Percentiles rank a stretch among this genome's conserved stretches.
phyloP scores from a whole-genome alignment of 2,113 vertebrate genomes.

The Tragulus kanchil region DNA sequence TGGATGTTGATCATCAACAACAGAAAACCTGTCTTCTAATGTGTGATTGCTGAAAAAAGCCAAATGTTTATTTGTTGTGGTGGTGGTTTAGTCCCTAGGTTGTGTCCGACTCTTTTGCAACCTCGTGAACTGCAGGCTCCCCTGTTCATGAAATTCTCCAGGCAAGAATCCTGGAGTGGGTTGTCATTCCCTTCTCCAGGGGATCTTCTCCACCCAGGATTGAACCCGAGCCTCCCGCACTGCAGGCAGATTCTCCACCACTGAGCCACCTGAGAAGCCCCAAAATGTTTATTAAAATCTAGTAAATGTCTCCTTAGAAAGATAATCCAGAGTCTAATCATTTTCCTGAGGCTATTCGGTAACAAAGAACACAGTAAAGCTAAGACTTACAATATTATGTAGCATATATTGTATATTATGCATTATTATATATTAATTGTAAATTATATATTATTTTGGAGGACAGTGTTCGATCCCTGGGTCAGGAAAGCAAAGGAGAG shows the following conservation, averaged over 20 bases:
- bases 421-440: too few species aligned
- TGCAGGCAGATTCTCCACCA: not conserved
- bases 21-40: not conserved
- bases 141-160: not conserved
- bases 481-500: not conserved
- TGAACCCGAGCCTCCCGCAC: not conserved
- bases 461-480: too few species aligned
- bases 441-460: too few species aligned
- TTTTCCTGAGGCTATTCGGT: fast-evolving
- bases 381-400: too few species aligned
- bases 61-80: not conserved
- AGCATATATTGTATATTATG: too few species aligned
- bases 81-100: not conserved
- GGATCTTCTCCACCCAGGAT: not conserved
- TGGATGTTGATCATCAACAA: not conserved
- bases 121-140: not conserved
- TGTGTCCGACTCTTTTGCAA: not conserved
- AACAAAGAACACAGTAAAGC: fast-evolving
- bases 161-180: not conserved
- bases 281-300: not conserved
- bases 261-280: not conserved
- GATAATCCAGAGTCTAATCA: not conserved
- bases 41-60: not conserved
- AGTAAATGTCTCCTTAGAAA: not conserved
- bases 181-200: not conserved